A percentile compares a stretch with the other conserved stretches of the same genome.
Evolutionary conservation across 2,888 invertebrate species (phyloP).

Genomic region (Rotaria socialis): DNA sequence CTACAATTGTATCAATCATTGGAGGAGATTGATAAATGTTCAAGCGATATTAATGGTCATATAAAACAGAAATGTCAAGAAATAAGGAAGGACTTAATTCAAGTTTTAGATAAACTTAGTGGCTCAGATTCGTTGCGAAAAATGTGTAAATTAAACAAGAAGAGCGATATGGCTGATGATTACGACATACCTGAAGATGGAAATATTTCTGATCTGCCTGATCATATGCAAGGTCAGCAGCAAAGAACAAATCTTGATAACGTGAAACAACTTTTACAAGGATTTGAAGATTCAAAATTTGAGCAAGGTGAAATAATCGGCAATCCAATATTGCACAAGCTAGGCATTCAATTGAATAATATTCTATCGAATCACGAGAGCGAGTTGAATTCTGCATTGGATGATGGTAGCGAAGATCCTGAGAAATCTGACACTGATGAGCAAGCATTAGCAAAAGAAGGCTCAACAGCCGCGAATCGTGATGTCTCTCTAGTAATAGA

Average conservation of each 20-base stretch:
- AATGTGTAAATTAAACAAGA: neutral
- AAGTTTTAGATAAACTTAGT: neutral
- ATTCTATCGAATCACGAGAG: neutral
- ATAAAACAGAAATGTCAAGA: neutral
- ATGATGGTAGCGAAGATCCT: neutral
- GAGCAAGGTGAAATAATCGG: neutral
- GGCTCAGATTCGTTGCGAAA: neutral
- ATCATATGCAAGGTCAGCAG: neutral
- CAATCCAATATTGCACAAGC: neutral
- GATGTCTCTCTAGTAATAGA: neutral
- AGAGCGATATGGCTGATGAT: neutral
- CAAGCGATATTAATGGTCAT: neutral
- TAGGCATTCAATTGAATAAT: neutral
- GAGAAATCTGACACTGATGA: neutral
- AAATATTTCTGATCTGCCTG: neutral
- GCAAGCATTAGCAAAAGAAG: neutral
- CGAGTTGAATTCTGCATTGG: neutral
- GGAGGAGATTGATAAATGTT: neutral
- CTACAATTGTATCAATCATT: constrained; percentile 11
- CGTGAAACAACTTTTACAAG: neutral
- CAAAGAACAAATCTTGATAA: neutral
- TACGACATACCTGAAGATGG: neutral
- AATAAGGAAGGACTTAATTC: neutral
- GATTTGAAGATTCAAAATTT: constrained; percentile 26
- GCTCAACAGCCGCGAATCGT: neutral